Conservation (phyloP, 2,113 vertebrate genomes). For the Plecotus auritus region DNA sequence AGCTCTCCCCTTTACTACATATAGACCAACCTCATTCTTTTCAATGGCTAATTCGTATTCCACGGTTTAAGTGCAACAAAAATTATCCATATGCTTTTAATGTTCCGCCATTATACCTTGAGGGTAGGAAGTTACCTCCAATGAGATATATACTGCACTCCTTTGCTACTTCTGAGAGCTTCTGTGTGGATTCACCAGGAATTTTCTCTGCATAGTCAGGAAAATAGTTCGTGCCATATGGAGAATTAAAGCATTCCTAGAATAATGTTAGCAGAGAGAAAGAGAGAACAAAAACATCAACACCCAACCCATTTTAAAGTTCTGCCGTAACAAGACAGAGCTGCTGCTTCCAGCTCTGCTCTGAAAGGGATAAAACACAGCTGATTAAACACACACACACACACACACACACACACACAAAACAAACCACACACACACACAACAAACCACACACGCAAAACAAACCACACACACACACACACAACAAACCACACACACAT, state of each 20-base stretch:
- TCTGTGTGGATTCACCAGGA: slow-evolving; percentile 90
- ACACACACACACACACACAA: neutral
- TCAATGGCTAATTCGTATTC: neutral
- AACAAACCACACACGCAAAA: no score
- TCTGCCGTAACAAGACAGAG: neutral
- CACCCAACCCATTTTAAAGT: neutral
- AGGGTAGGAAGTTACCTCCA: slow-evolving; percentile 86
- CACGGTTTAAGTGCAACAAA: slow-evolving; percentile 8
- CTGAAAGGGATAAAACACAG: neutral
- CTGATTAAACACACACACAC: neutral
- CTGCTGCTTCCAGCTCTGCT: neutral
- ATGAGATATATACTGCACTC: slow-evolving; percentile 90
- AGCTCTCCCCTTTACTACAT: neutral
- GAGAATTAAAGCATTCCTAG: slow-evolving; percentile 98
- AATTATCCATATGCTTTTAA: neutral
- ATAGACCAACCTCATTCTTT: neutral
- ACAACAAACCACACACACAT: neutral
- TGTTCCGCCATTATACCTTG: neutral
- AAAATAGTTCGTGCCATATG: slow-evolving; percentile 93
- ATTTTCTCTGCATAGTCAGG: slow-evolving; percentile 92
- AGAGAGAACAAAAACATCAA: neutral
- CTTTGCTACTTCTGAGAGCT: slow-evolving; percentile 91
- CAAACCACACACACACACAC: neutral
- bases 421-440: no score
- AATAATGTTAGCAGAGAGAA: slow-evolving; percentile 19